Evolutionary conservation across 2,113 vertebrate genomes (phyloP), one percentile per base, ranked within the genome.

Genomic region (Oenanthe oenanthe): DNA sequence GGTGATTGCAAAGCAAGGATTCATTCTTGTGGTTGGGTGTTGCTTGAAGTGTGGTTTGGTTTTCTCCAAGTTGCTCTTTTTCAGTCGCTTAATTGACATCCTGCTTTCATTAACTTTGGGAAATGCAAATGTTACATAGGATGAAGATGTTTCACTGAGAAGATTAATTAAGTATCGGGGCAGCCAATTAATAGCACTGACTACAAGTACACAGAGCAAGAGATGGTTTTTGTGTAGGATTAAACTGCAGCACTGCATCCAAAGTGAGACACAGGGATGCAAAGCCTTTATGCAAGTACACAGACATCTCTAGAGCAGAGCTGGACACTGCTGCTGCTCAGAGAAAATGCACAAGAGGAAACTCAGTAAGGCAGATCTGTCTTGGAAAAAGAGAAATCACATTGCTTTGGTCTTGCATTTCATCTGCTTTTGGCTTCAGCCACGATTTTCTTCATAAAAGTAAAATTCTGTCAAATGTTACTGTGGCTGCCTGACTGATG

Each of bases 91-190:
- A 43, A 76, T 53, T 77, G 45, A 36, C 16, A 80, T 28, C 32
- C 47, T 22, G 7, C 36, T 94, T 77, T 58, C 29, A 88, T 95
- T 92, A 91, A 47, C 54, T 82, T 21, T 17, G 47, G n/a, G 65
- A 89, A 93, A 80, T 95, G 82, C 82, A 72, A 76, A 50, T 83
- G 71, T 68, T 89, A 84, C 58, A 67, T 77, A 32, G 70, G 76
- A 66, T 81, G 75, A 89, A 91, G 48, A n/a, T 92, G 47, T 90
- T 95, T 96, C 87, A 68, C 43, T 22, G 31, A 42, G 66, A 91
- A 91, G 56, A 50, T 86, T 63, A 82, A 92, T 93, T 71, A 34
- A 91, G 62, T 63, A 26, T 8, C 10, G 16, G 89, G 45, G 51
- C 62, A 80, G 88, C 75, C 79, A 90, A 34, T 93, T 89, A 91